Conservation (phyloP, 2,888 invertebrate genomes). For the Tricholauxania praeusta region DNA sequence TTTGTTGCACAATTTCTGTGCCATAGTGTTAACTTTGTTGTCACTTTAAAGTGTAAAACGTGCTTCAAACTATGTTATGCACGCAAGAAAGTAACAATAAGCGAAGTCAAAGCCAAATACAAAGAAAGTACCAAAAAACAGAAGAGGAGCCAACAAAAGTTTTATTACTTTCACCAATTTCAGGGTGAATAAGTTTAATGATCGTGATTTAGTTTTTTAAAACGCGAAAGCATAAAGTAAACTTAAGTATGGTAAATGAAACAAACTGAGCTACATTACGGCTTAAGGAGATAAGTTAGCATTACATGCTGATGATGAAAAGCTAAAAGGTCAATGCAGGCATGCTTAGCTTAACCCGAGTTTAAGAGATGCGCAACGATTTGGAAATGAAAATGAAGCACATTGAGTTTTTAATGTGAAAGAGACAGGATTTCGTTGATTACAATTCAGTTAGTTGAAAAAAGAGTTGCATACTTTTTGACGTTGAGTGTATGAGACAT, state of each 20-base stretch:
- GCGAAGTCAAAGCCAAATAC: too few species aligned
- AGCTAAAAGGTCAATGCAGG: neutral
- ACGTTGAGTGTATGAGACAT: too few species aligned
- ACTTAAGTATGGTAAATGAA: neutral
- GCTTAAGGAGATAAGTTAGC: neutral
- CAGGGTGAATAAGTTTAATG: conserved; percentile 34
- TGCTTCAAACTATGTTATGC: neutral
- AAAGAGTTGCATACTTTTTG: too few species aligned
- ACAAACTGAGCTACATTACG: neutral
- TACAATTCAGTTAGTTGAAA: too few species aligned
- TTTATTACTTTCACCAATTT: conserved; percentile 35
- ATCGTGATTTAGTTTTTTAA: conserved; percentile 29
- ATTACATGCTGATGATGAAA: neutral
- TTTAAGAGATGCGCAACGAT: neutral
- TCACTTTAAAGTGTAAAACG: conserved; percentile 21
- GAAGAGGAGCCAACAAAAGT: conserved; percentile 6
- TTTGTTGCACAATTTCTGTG: neutral
- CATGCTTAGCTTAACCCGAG: neutral
- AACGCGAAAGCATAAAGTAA: neutral
- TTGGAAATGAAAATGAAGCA: conserved; percentile 2
- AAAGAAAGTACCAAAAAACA: neutral
- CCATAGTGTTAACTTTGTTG: conserved; percentile 22
- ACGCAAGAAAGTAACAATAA: neutral
- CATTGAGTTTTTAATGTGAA: neutral
- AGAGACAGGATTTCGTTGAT: too few species aligned